Evolutionary conservation across 2,113 vertebrate species (phyloP).

Genomic region (Sebastes fasciatus): DNA sequence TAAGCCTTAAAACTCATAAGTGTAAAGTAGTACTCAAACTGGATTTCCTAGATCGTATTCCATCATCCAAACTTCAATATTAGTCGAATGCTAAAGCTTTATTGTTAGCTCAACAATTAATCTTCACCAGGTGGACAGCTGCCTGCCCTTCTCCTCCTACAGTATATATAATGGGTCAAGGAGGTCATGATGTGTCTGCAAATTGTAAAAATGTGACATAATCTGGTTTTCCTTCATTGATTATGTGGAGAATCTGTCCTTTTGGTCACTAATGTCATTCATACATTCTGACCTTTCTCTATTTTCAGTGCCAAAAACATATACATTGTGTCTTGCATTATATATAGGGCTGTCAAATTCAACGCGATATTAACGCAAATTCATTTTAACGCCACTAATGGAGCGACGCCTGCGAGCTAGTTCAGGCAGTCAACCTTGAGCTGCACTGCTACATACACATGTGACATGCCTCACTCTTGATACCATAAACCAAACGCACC

Average conservation of each 20-base stretch:
- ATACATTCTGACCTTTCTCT: not conserved
- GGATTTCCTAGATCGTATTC: not conserved
- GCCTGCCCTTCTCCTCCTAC: not conserved
- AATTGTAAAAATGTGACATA: not conserved
- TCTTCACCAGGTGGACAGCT: not conserved
- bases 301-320: not conserved
- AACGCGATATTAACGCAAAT: too few relatives aligned
- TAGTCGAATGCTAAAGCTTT: not conserved
- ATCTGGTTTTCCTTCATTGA: not conserved
- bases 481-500: too few relatives aligned
- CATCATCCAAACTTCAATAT: not conserved
- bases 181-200: not conserved
- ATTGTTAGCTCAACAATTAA: not conserved
- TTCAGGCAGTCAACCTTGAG: too few relatives aligned
- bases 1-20: not conserved
- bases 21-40: not conserved
- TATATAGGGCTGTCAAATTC: too few relatives aligned
- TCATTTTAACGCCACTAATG: too few relatives aligned
- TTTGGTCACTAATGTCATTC: not conserved
- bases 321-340: not conserved
- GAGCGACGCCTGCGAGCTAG: too few relatives aligned
- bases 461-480: too few relatives aligned
- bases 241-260: constrained; percentile 2
- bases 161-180: not conserved
- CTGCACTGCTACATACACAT: too few relatives aligned